Evolutionary conservation across 2,113 vertebrate species (phyloP), one percentile per base, ranked within the genome.

Genomic region (Eptesicus fuscus): DNA sequence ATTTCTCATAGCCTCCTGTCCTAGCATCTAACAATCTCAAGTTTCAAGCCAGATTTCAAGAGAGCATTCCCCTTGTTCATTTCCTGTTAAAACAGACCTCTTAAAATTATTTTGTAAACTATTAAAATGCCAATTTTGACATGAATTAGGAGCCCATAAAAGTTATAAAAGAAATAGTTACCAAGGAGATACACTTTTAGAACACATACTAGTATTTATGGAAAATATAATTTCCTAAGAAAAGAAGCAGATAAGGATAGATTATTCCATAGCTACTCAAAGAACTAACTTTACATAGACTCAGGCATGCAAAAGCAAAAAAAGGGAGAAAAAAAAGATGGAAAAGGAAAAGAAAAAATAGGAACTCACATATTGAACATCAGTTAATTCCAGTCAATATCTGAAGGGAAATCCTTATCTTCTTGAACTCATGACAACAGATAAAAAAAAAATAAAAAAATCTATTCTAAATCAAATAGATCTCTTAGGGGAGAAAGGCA

Each of bases 1-100:
- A 42, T n/a, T 86, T 51, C 1, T 59, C 10, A 42, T 30, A 18
- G 2, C 9, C 12, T 30, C 12, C 2, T n/a, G 0, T 59, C 0
- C 16, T 23, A 65, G n/a, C 4, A 9, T 42, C 16, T 30, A n/a
- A 56, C 0, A 47, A 1, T 65, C 5, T 11, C 23, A 74, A 2
- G 42, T 76, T 44, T 69, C 35, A 74, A 73, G 44, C 14, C 61
- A 84, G 22, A 89, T 35, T 85, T 88, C 42, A 23, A n/a, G 18
- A 40, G 7, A 49, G 8, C 5, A 42, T 42, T 83, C 9, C 7
- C 40, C 30, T 23, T 40, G 32, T 9, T 3, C 1, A 28, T 13
- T 53, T 96, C 70, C 32, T 85, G 7, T 77, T 77, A 32, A 22
- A 86, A 71, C 4, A 56, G 0, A 35, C 51, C 9, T 28, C 25